Base-by-base conservation (phyloP, 1,140 invertebrate species). In the Leptinotarsa undecemlineata region DNA sequence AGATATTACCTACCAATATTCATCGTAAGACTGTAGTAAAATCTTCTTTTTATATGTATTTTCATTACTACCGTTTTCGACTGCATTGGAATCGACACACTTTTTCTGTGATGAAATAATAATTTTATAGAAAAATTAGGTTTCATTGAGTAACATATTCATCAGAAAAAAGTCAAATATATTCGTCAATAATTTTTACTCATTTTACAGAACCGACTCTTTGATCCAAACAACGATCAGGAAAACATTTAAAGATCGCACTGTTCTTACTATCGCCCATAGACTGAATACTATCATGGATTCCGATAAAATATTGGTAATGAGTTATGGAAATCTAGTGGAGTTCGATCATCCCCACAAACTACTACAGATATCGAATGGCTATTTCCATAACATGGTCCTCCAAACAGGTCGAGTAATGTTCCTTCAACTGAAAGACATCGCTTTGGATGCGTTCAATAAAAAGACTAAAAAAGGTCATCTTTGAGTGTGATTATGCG, bases 211-310 rank as follows among this genome's bases (percentile, higher is more conserved):
- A 17, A 91, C 90, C 19, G 89, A 91, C 79, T 84, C 82, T 0
- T 82, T 90, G 3, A 90, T 90, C 48, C 89, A 90, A 78, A 83
- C 85, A 68, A 90, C 90, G 0, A 91, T 91, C 60, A 80, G 89
- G n/a, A 82, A 84, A 3, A 87, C 88, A 78, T 90, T 91, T 71
- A 81, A 83, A 4, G 78, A 86, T 1, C 90, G 90, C 74, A 94
- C 93, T 1, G 91, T 94, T 11, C 48, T 51, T 17, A 51, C 48
- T 13, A 51, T 51, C 17, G 48, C 48, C 13, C 48, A 51, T 17
- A 51, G 48, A 17, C 48, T 51, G 48, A 51, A 51, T 51, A 51
- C 48, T 17, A 51, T 51, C 8, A 51, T 51, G 48, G 48, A 51
- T 51, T 51, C 48, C 48, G 48, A 51, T 17, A 51, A 51, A 17